Evolutionary conservation across 2,888 invertebrate genomes (phyloP), one percentile per base, ranked within the genome.

Genomic region (Loripinus fragilis): DNA sequence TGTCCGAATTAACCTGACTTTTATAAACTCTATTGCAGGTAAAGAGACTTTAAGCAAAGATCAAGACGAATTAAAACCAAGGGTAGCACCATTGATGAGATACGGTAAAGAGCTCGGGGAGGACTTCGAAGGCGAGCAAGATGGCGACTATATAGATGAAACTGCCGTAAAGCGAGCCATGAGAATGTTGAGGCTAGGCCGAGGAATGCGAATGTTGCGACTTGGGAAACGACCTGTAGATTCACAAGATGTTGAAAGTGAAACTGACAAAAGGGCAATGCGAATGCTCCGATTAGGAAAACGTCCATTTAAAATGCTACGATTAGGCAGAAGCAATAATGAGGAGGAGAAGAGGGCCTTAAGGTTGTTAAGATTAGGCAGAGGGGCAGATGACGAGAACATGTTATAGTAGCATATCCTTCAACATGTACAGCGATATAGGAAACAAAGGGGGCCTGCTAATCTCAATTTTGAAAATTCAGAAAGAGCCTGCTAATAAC

Each of bases 211-310:
- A n/a, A 89, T 90, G 89, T 70, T 89, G 48, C 87, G 76, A 76
- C 85, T 78, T 79, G 89, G 75, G 83, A 89, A 81, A 75, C 88
- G 78, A 65, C 85, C 73, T 68, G 81, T 77, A 69, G 78, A 66
- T 81, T 83, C 77, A 23, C 80, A 74, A 41, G 80, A 78, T 0
- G 12, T 38, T 38, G 20, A 3, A 20, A 45, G 45, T 45, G 81
- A 81, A 20, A 70, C 65, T 5, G 85, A 81, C 2, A 90, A 90
- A 75, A 80, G 90, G 41, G 87, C 88, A 42, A 87, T 91, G 80
- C 80, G 85, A 50, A 88, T 90, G 86, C 85, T 91, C 33, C 83
- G 91, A 55, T 81, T 90, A 35, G 91, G 90, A 41, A 90, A 90
- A 81, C 85, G 91, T 20, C 85, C 89, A 65, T 87, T 88, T 81